Base-by-base conservation (phyloP, 2,113 vertebrate genomes). In the Larimichthys polyactis region DNA sequence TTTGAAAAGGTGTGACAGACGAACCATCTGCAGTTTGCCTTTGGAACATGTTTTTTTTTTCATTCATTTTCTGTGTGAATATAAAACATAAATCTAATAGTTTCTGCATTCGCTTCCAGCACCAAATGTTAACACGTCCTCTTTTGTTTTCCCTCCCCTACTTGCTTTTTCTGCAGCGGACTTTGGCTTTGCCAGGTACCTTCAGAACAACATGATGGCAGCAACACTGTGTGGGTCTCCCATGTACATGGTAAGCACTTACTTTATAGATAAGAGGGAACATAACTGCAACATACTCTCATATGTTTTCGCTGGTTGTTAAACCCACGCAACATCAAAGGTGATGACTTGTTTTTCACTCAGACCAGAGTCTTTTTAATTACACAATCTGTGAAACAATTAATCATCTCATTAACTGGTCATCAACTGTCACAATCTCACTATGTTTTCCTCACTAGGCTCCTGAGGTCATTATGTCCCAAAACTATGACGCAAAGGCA, bases 161-260 rank as follows among this genome's bases (percentile, higher is more conserved):
- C 32, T 68, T 22, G 51, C 46, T 63, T 29, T 84, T 43, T 67
- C 40, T 48, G 4, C 87, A 99, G 98, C 98, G 55, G 98, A 99
- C 91, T 99, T 99, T 81, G 98, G 98, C 14, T 99, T 99, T 79
- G 98, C 98, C n/a, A 91, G 98, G 1, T 96, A 99, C 58, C 96
- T 99, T 63, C 98, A 99, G 94, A 98, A 94, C 93, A 99, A 99
- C 87, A 99, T 97, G 97, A 98, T 99, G 97, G 98, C 98, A 0
- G 98, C 97, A 40, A 99, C 98, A 0, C 91, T 99, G 44, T 99
- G 98, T 43, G 98, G 98, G 3, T 99, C 98, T 20, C 98, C 98
- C 1, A 99, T 99, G 98, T 99, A 99, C 82, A 99, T 99, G 98
- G 98, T 98, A 91, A 92, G 94, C 83, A 29, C 63, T 14, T 3